Evolutionary conservation across 92 coral and sea anemone genomes (phyloP).

Genomic region (Porites cylindrica): DNA sequence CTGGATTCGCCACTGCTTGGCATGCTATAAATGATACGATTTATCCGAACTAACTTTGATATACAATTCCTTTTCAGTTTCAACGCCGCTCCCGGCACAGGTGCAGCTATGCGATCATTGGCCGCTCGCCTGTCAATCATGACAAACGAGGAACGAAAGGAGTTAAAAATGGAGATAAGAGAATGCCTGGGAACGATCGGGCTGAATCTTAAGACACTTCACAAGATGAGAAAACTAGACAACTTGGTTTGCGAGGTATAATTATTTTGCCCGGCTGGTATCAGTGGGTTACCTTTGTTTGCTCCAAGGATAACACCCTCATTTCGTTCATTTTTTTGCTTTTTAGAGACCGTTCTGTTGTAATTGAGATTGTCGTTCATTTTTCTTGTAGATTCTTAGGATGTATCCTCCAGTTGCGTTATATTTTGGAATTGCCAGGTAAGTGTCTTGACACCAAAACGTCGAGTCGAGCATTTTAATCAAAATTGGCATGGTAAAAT

Average conservation of each 20-base stretch:
- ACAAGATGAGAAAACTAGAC: constrained; percentile 87
- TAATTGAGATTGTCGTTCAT: not conserved
- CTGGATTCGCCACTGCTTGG: no score
- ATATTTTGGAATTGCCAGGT: constrained; percentile 89
- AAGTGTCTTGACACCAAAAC: not conserved
- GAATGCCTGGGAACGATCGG: constrained; percentile 81
- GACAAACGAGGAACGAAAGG: constrained; percentile 65
- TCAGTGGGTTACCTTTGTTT: no score
- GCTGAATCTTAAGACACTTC: constrained; percentile 80
- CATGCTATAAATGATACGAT: no score
- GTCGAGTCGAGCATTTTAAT: no score
- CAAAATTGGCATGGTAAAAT: no score
- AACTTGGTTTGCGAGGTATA: constrained; percentile 81
- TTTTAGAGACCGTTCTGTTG: not conserved
- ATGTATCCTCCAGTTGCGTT: constrained; percentile 91
- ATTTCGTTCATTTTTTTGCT: no score
- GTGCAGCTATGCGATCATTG: constrained; percentile 97
- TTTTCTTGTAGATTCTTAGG: constrained; percentile 68
- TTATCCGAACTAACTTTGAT: not conserved
- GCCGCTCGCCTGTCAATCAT: constrained; percentile 86
- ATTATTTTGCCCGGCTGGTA: not conserved
- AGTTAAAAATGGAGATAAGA: constrained; percentile 78
- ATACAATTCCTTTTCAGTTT: constrained; percentile 53
- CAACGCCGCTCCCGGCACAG: constrained; percentile 91
- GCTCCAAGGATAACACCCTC: no score